Evolutionary conservation across 2,888 invertebrate genomes (phyloP), one percentile per base, ranked within the genome.

Genomic region (Cheilosia vulpina): DNA sequence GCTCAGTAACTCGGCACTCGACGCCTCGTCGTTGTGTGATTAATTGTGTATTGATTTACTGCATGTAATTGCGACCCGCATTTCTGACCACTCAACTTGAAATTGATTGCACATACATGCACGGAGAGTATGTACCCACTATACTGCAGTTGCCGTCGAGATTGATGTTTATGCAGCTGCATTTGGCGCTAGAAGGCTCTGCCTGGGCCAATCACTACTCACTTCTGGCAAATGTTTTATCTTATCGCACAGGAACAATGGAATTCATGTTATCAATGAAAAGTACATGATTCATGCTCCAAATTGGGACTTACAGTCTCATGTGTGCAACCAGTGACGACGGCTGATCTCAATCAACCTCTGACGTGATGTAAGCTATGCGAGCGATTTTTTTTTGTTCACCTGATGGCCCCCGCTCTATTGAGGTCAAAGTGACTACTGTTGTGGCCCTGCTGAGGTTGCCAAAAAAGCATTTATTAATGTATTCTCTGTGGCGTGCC

Each of bases 21-120:
- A 71, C 60, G 50, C 63, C 63, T 79, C 41, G 58, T 47, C 53
- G 63, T 34, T 63, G 84, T 73, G 71, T 84, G 80, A 75, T 84
- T 80, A 80, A 80, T 80, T 76, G 65, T 60, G 71, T 84, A 84
- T 84, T 84, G 84, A 84, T 84, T 75, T 84, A 60, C 57, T 79
- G 73, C 79, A 75, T 84, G 75, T 75, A 84, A 84, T 75, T 79
- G 47, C 79, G 62, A 15, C 41, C 79, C 73, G 68, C 73, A 84
- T 75, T 84, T 75, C 80, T 65, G 80, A 75, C 80, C 75, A 66
- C 73, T 79, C 57, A 24, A 68, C 27, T 63, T 62, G 50, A 69
- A 65, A 84, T 84, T 84, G 75, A 84, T 84, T 45, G 57, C 58
- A 41, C 57, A 38, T 38, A 13, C 13, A 38, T 17, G 47, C 34